phyloP scores from a whole-genome alignment of 2,888 invertebrate species.

The Leptopilina syphax region DNA sequence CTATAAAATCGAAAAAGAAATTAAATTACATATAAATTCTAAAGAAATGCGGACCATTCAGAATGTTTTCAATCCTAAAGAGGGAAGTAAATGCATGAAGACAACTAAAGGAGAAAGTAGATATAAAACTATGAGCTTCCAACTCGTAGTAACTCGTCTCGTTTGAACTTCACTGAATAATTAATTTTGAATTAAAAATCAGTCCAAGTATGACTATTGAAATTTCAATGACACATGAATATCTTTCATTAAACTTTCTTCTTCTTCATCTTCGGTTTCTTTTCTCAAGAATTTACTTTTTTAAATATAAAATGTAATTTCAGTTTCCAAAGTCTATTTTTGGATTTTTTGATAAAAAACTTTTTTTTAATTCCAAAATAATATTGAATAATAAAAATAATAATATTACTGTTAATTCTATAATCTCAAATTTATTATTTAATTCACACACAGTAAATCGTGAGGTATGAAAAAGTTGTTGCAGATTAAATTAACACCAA shows the following conservation, averaged over 20 bases:
- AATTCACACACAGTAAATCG: not conserved
- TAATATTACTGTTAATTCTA: too few species aligned
- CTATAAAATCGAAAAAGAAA: not conserved
- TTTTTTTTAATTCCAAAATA: too few species aligned
- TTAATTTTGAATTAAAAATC: conserved; percentile 62
- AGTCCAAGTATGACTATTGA: conserved; percentile 56
- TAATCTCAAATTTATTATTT: too few species aligned
- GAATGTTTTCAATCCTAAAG: not conserved
- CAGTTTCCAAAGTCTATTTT: not conserved
- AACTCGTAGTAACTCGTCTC: conserved; percentile 42
- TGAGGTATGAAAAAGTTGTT: too few species aligned
- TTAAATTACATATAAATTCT: too few species aligned
- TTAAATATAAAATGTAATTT: too few species aligned
- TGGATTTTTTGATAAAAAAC: too few species aligned
- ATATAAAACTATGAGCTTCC: conserved; percentile 1
- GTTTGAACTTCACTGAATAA: conserved; percentile 54
- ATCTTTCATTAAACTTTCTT: conserved; percentile 12
- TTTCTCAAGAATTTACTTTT: not conserved
- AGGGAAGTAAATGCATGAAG: conserved; percentile 13
- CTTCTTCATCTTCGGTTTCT: too few species aligned
- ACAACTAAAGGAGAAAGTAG: conserved; percentile 25
- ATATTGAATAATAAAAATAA: too few species aligned
- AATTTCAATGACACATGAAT: conserved; percentile 59
- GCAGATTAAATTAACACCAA: too few species aligned
- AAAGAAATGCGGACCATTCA: not conserved